phyloP scores from a whole-genome alignment of 2,888 invertebrate genomes.

The Agonopterix subpropinquella region DNA sequence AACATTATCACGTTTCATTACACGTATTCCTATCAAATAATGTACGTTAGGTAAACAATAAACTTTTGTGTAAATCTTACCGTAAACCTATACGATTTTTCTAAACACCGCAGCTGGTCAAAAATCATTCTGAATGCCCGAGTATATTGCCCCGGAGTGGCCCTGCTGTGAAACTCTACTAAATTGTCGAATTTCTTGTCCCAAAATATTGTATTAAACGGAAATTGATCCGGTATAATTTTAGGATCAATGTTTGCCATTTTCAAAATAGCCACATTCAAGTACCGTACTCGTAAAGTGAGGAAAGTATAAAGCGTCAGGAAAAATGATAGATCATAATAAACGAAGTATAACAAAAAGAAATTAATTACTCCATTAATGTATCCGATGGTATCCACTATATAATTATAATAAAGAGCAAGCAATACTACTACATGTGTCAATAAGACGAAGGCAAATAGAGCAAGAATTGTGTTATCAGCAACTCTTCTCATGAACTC shows the following conservation, averaged over 20 bases:
- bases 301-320: constrained; percentile 25
- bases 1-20: constrained; percentile 9
- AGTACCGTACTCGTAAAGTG: constrained; percentile 34
- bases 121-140: constrained; percentile 33
- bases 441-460: constrained; percentile 15
- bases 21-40: no score
- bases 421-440: constrained; percentile 21
- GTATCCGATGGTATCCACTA: constrained; percentile 17
- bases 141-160: constrained; percentile 25
- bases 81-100: constrained; percentile 29
- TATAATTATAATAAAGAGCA: constrained; percentile 11
- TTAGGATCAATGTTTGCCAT: constrained; percentile 30
- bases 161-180: constrained; percentile 32
- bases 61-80: constrained; percentile 23
- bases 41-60: no score
- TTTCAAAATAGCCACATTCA: constrained; percentile 49
- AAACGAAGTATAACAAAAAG: constrained; percentile 28
- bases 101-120: constrained; percentile 24
- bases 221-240: constrained; percentile 35
- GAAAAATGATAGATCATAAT: constrained; percentile 33
- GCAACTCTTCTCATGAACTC: constrained; percentile 39
- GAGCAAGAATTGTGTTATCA: constrained; percentile 15
- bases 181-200: constrained; percentile 29
- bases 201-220: constrained; percentile 42
- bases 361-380: constrained; percentile 24